Percentiles rank a stretch among this genome's conserved stretches.
Evolutionary conservation across 2,113 vertebrate genomes (phyloP).

Genomic region (Lynx canadensis): DNA sequence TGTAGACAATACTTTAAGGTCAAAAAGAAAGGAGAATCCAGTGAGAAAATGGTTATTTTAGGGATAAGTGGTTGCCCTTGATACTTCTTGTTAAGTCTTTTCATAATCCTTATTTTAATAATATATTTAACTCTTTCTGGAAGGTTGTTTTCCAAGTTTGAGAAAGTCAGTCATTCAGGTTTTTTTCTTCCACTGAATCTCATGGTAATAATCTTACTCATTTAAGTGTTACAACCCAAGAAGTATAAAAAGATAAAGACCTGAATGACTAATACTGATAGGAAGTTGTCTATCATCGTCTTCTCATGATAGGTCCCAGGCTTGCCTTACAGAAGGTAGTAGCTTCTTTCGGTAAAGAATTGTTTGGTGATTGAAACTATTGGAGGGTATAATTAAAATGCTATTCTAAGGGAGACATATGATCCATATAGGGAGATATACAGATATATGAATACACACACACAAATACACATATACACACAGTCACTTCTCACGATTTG

Average conservation of each 20-base stretch:
- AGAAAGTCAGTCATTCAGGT: not conserved
- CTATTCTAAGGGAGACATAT: not conserved
- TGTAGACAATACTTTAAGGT: not conserved
- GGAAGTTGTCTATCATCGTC: not conserved
- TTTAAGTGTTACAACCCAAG: not conserved
- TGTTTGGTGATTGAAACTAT: not conserved
- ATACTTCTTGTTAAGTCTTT: not conserved
- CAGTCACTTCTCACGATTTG: not conserved
- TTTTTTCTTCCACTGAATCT: not conserved
- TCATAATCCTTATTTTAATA: not conserved
- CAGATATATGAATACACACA: not conserved
- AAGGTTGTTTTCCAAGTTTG: not conserved
- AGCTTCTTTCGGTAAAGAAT: not conserved
- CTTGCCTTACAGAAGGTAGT: not conserved
- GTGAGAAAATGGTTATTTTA: not conserved
- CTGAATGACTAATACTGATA: not conserved
- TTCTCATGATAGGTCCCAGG: not conserved
- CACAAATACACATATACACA: not conserved
- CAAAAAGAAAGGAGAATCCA: not conserved
- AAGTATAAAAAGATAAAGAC: not conserved
- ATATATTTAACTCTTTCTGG: not conserved
- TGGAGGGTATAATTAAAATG: not conserved
- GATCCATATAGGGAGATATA: not conserved
- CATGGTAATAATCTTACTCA: not conserved
- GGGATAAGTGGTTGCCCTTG: not conserved